Evolutionary conservation across 2,113 vertebrate species (phyloP).

Genomic region (Hippopotamus amphibius): DNA sequence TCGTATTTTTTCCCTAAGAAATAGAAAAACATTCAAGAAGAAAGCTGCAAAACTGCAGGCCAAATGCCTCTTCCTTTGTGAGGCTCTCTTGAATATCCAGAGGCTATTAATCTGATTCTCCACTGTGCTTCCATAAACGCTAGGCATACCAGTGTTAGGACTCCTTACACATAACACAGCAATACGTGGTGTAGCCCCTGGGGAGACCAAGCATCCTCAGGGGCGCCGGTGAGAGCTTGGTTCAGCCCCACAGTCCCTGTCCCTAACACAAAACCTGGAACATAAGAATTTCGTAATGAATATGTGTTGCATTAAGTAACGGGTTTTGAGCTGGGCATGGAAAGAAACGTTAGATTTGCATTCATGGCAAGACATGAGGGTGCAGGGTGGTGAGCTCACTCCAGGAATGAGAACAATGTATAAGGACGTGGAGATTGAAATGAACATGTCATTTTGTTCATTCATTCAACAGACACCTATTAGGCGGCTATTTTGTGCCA

Average conservation of each 20-base stretch:
- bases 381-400: neutral
- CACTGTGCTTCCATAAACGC: rapidly evolving
- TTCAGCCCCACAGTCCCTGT: rapidly evolving
- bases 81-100: neutral
- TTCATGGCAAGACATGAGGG: rapidly evolving
- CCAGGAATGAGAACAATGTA: neutral
- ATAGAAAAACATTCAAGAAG: neutral
- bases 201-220: neutral
- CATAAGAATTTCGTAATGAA: neutral
- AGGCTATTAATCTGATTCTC: neutral
- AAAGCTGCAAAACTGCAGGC: neutral
- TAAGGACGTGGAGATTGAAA: neutral
- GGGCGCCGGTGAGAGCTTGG: neutral
- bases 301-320: neutral
- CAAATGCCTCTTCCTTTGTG: neutral
- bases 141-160: rapidly evolving
- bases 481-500: slow-evolving; percentile 14
- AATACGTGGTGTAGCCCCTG: rapidly evolving
- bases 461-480: slow-evolving; percentile 39
- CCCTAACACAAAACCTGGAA: neutral
- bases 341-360: neutral
- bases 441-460: neutral
- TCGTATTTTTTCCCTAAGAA: slow-evolving; percentile 5
- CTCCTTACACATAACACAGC: rapidly evolving
- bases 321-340: neutral